Percentiles rank a stretch among this genome's conserved stretches.
phyloP scores from a whole-genome alignment of 1,140 invertebrate species.

The Drosophila triauraria region DNA sequence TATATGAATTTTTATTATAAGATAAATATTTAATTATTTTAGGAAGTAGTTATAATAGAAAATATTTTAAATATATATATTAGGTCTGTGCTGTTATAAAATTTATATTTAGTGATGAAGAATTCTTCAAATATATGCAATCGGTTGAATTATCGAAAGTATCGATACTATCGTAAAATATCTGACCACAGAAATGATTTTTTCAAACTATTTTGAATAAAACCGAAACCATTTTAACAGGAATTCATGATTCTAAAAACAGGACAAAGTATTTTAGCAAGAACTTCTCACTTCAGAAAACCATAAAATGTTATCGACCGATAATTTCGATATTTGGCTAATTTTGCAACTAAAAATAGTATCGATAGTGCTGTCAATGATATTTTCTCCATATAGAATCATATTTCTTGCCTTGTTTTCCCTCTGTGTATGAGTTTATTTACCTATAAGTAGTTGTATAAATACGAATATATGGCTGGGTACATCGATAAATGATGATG shows the following conservation, averaged over 20 bases:
- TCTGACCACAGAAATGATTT: not conserved
- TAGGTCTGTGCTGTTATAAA: no score
- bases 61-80: no score
- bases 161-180: not conserved
- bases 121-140: no score
- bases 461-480: conserved; percentile 6
- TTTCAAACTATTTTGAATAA: not conserved
- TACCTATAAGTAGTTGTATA: conserved; percentile 6
- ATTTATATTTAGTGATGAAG: no score
- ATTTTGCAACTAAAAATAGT: no score
- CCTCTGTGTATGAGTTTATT: not conserved
- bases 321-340: no score
- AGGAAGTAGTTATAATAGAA: no score
- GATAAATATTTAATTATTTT: no score
- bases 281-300: no score
- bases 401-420: not conserved
- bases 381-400: not conserved
- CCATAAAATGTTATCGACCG: no score
- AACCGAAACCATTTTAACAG: not conserved
- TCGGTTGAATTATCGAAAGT: not conserved
- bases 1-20: not conserved
- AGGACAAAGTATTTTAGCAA: not conserved
- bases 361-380: not conserved
- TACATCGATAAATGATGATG: conserved; percentile 65
- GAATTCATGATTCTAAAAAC: not conserved